Evolutionary conservation across 2,797 vertebrate species (phyloP).

Genomic region (Vireo griseus): DNA sequence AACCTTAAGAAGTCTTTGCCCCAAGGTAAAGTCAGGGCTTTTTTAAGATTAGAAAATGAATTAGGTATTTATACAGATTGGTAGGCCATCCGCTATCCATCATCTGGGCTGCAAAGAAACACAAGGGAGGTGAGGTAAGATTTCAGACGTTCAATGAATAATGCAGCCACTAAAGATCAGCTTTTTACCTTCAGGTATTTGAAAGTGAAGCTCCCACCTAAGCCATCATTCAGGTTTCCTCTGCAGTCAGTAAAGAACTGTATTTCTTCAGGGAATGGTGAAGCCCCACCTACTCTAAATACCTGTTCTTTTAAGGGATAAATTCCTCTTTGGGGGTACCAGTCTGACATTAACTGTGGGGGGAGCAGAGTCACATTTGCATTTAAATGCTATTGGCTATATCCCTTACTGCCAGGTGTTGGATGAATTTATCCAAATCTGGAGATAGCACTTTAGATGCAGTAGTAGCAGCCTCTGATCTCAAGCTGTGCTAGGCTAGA

Average conservation of each 20-base stretch:
- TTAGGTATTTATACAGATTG: slow-evolving; percentile 23
- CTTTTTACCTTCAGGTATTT: neutral
- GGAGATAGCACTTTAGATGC: neutral
- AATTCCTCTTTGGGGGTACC: neutral
- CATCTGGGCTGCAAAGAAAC: neutral
- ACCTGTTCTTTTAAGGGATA: neutral
- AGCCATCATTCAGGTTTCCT: neutral
- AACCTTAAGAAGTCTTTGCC: slow-evolving; percentile 61
- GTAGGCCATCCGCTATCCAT: slow-evolving; percentile 11
- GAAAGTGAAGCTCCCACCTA: neutral
- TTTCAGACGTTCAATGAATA: neutral
- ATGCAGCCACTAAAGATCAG: neutral
- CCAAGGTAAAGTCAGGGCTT: slow-evolving; percentile 27
- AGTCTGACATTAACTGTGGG: neutral
- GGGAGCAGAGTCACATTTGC: neutral
- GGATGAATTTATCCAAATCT: neutral
- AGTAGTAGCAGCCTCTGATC: neutral
- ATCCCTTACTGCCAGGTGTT: neutral
- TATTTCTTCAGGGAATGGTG: neutral
- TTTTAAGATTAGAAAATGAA: slow-evolving; percentile 53
- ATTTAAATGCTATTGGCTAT: neutral
- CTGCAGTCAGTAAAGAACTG: neutral
- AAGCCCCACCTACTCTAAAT: neutral
- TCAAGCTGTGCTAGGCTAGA: neutral
- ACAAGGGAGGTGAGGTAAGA: neutral